These are phyloP conservation scores for Lycodopsis pacificus DNA, from an alignment of 2,797 vertebrate genomes.

Conservation along the genomic window DNA sequence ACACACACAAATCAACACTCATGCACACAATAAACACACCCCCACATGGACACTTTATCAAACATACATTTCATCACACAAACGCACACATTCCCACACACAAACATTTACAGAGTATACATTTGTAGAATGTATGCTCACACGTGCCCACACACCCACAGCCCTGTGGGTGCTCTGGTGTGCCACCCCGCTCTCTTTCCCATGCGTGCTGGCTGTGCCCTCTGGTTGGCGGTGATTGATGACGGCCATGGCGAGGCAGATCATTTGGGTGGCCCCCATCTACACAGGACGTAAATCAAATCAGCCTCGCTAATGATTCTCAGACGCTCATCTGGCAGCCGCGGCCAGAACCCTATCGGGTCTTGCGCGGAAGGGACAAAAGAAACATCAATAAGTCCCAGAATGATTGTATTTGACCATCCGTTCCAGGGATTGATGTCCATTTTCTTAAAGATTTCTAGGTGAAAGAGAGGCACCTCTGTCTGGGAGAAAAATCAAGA, in stretches of 20 bases:
- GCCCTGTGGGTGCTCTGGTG: constrained; percentile 68
- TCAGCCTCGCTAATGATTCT: constrained; percentile 87
- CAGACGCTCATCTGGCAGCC: constrained; percentile 82
- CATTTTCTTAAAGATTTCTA: constrained; percentile 55
- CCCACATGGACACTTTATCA: neutral
- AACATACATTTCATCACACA: constrained; percentile 7
- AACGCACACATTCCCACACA: neutral
- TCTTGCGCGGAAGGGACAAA: constrained; percentile 71
- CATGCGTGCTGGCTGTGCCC: constrained; percentile 80
- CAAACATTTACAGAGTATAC: constrained; percentile 34
- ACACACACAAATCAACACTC: neutral
- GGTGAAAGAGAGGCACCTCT: constrained; percentile 42
- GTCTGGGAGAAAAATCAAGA: constrained; percentile 37
- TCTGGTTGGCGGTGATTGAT: constrained; percentile 88
- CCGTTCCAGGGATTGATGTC: constrained; percentile 67
- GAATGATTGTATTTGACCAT: constrained; percentile 78
- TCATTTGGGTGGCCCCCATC: constrained; percentile 88
- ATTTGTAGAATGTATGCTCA: constrained; percentile 35
- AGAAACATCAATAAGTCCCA: constrained; percentile 81
- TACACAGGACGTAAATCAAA: constrained; percentile 88
- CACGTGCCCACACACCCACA: constrained; percentile 55
- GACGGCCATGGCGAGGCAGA: constrained; percentile 83
- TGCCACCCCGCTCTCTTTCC: constrained; percentile 75
- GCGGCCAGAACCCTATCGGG: constrained; percentile 76
- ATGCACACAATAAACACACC: neutral